These are phyloP conservation scores for Puffinus mauretanicus DNA, from an alignment of 2,113 vertebrate species.

Conservation along the genomic window DNA sequence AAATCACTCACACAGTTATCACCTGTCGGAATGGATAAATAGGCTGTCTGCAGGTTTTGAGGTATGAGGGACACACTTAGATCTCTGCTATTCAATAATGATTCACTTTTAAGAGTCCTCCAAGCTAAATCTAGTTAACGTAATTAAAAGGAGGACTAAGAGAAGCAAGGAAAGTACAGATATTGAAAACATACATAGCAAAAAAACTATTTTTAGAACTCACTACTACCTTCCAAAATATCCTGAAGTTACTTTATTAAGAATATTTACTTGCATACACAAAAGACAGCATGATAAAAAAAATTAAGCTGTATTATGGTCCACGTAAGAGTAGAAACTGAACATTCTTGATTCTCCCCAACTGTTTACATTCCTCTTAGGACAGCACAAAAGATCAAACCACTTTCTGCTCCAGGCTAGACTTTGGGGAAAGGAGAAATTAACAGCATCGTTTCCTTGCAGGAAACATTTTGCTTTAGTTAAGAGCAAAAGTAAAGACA, in stretches of 20 bases:
- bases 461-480: neutral
- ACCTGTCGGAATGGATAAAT: neutral
- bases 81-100: neutral
- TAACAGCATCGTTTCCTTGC: neutral
- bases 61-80: neutral
- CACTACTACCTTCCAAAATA: neutral
- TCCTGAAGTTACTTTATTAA: neutral
- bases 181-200: neutral
- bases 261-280: neutral
- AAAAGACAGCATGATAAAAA: neutral
- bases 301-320: neutral
- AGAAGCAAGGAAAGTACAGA: neutral
- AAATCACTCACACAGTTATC: neutral
- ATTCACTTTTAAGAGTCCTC: neutral
- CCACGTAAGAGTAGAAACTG: neutral
- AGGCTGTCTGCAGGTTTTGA: neutral
- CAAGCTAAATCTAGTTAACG: neutral
- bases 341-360: neutral
- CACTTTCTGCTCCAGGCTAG: neutral
- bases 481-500: neutral
- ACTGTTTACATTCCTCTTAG: neutral
- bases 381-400: neutral
- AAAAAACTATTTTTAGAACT: neutral
- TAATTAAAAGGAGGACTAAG: neutral
- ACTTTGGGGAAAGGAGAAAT: neutral